Conservation (phyloP, 2,888 invertebrate species). For the Epiblema foenella region DNA sequence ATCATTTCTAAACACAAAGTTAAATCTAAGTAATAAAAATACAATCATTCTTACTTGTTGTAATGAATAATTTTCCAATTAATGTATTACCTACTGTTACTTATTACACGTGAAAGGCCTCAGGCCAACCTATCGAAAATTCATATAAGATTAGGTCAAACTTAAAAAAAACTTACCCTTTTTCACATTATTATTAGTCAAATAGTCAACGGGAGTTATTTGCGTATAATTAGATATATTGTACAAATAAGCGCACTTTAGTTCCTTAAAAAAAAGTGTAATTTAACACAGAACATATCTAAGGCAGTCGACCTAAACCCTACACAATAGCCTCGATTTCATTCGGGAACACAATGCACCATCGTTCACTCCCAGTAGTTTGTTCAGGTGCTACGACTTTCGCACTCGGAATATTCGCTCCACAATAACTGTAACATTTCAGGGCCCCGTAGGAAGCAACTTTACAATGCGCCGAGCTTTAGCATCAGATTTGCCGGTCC, state of each 20-base stretch:
- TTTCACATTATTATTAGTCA: too few relatives aligned
- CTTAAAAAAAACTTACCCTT: too few relatives aligned
- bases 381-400: conserved; percentile 67
- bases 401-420: conserved; percentile 51
- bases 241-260: conserved; percentile 23
- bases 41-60: too few relatives aligned
- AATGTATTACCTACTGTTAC: too few relatives aligned
- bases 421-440: conserved; percentile 47
- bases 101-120: too few relatives aligned
- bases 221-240: too few relatives aligned
- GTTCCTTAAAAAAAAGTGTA: neutral
- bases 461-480: conserved; percentile 17
- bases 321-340: conserved; percentile 69
- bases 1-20: too few relatives aligned
- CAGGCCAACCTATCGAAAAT: too few relatives aligned
- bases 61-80: too few relatives aligned
- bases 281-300: conserved; percentile 51
- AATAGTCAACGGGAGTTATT: too few relatives aligned
- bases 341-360: conserved; percentile 71
- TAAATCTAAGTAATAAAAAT: too few relatives aligned
- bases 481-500: conserved; percentile 19
- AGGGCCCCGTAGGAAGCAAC: conserved; percentile 47
- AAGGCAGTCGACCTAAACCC: conserved; percentile 71
- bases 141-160: too few relatives aligned
- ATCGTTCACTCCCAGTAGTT: conserved; percentile 64